phyloP scores from a whole-genome alignment of 1,140 invertebrate species.

The Caenorhabditis brenneri region DNA sequence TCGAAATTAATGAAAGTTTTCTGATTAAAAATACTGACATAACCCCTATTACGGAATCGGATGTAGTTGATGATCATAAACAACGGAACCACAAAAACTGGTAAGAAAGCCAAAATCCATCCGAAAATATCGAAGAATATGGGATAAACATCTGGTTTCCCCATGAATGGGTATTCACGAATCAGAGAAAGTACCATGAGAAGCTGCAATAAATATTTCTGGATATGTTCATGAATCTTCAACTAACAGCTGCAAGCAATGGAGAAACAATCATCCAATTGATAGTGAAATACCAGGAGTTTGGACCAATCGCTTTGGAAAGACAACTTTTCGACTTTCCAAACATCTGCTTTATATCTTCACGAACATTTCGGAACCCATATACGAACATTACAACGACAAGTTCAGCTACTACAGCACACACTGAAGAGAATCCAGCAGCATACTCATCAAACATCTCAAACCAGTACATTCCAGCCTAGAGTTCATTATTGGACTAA shows the following conservation, averaged over 20 bases:
- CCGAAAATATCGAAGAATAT: not conserved
- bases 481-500: not conserved
- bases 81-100: not conserved
- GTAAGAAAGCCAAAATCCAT: not conserved
- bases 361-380: not conserved
- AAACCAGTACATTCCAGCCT: not conserved
- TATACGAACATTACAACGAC: not conserved
- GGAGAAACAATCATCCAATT: not conserved
- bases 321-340: not conserved
- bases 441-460: not conserved
- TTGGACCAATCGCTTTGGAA: not conserved
- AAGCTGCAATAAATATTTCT: not conserved
- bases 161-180: not conserved
- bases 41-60: not conserved
- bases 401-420: not conserved
- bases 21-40: not conserved
- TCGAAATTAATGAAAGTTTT: not conserved
- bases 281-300: not conserved
- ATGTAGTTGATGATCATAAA: not conserved
- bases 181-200: not conserved
- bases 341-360: not conserved
- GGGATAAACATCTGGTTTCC: not conserved
- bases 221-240: too few relatives aligned
- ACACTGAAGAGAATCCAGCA: not conserved
- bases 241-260: not conserved